Evolutionary conservation across 2,113 vertebrate genomes (phyloP).

Genomic region (Vimba vimba): DNA sequence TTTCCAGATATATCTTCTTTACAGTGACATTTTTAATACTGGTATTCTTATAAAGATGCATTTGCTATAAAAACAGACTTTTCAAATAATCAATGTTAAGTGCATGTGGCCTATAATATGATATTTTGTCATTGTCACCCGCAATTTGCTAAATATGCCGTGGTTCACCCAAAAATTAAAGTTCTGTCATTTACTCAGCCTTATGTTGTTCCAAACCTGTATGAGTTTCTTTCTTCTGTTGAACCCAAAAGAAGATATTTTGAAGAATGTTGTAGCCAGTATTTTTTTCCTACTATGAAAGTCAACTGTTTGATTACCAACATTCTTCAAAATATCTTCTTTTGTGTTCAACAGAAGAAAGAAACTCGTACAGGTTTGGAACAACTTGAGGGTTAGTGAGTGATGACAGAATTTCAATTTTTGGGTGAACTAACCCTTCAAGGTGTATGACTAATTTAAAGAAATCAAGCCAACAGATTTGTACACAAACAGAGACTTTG

Average conservation of each 20-base stretch:
- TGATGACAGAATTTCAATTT: no score
- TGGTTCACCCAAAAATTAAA: neutral
- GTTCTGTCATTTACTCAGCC: no score
- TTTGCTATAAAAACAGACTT: constrained; percentile 16
- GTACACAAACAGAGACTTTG: constrained; percentile 32
- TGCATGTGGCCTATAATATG: constrained; percentile 40
- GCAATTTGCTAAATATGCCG: constrained; percentile 27
- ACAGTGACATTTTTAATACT: neutral
- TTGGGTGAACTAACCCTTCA: neutral
- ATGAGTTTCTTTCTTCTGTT: no score
- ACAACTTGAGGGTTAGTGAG: no score
- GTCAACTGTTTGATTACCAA: no score
- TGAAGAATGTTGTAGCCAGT: no score
- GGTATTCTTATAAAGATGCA: neutral
- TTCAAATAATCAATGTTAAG: constrained; percentile 34
- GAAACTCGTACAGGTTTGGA: no score
- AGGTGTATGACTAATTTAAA: neutral
- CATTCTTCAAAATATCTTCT: no score
- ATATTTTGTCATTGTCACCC: constrained; percentile 21
- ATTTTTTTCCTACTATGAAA: no score
- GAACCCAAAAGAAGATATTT: no score
- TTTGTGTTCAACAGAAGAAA: no score
- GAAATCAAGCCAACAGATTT: constrained; percentile 21
- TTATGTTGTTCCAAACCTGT: no score
- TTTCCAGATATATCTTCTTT: neutral